A percentile compares a stretch with the other conserved stretches of the same genome.
Evolutionary conservation across 2,113 vertebrate species (phyloP).

Genomic region (Xiphophorus hellerii): DNA sequence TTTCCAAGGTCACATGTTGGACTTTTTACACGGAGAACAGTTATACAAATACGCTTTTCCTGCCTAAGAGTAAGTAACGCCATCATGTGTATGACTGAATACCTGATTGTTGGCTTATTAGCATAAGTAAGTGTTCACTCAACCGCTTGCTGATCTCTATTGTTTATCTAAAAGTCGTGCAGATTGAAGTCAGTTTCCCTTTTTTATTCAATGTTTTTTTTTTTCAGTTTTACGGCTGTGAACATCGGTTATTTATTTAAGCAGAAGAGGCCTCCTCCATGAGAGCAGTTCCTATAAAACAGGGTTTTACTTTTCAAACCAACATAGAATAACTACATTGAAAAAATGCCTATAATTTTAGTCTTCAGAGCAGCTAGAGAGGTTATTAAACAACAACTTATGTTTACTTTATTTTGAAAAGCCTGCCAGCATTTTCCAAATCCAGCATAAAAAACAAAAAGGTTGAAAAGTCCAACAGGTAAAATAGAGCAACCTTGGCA

Average conservation of each 20-base stretch:
- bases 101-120: neutral
- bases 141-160: neutral
- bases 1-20: neutral
- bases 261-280: neutral
- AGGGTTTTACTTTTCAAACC: neutral
- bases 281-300: neutral
- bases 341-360: neutral
- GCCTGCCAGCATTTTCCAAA: too few species aligned
- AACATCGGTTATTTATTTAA: neutral
- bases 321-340: neutral
- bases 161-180: neutral
- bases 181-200: neutral
- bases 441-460: too few species aligned
- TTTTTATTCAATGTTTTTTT: neutral
- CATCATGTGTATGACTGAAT: neutral
- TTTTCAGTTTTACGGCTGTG: neutral
- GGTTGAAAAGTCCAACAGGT: too few species aligned
- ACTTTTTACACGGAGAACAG: too few species aligned
- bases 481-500: too few species aligned
- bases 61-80: neutral
- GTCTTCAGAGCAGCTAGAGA: too few species aligned
- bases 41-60: neutral
- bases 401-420: too few species aligned
- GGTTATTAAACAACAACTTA: too few species aligned
- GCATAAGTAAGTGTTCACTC: too few species aligned